Base-by-base conservation (phyloP, 2,888 invertebrate genomes). In the Steinernema carpocapsae region DNA sequence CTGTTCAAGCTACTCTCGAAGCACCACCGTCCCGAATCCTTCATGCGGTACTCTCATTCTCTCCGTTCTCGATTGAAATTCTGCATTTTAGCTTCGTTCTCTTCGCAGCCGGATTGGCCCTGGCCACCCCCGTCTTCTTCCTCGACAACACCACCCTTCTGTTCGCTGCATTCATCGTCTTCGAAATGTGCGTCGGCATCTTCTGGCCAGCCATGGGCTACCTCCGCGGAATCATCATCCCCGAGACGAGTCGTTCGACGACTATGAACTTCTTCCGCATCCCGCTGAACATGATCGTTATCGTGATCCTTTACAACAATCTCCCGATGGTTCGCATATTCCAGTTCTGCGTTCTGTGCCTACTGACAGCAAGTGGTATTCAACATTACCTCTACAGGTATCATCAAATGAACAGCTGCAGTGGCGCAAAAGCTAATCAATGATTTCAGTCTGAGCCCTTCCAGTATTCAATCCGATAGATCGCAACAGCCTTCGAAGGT, bases 191-290 rank as follows among this genome's bases (percentile, higher is more conserved):
- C 76, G 89, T 90, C 42, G 90, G 90, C 42, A 87, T 90, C 74
- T 90, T 90, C 82, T 90, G 90, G 90, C 90, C 90, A 3, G 88
- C 89, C 12, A 87, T 90, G 84, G 88, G 79, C 74, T 76, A 72
- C 29, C 71, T 80, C 43, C 75, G 80, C 32, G 88, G 89, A 52
- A 87, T 86, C 80, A 90, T 90, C 79, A 88, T 90, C 0, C 89
- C 90, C 1, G 90, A 90, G 82, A 88, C 88, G 72, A 88, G 89
- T 22, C 87, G 90, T 71, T 89, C 90, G 12, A 90, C 90, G 29
- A 88, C 89, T 12, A 89, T 90, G 88, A 90, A 90, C 78, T 87
- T 89, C 78, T 90, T 72, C 45, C 85, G 90, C 74, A 86, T 90
- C 77, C 90, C 90, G 43, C 85, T 90, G 46, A 90, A 90, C 79